A percentile compares a stretch with the other conserved stretches of the same genome.
Conservation (phyloP, 2,113 vertebrate species). For the Cyanoderma ruficeps region DNA sequence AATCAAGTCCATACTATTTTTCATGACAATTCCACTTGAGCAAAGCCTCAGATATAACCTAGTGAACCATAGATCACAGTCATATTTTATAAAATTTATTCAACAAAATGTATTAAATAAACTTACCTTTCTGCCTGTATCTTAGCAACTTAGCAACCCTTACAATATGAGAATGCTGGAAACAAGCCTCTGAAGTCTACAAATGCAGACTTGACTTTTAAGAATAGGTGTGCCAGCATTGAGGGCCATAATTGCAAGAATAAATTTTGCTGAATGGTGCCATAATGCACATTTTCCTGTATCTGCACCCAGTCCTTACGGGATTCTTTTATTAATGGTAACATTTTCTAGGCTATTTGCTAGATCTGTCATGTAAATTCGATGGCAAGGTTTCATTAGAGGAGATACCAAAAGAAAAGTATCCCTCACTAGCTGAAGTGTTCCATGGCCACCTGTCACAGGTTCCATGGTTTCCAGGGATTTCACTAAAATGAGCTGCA, state of each 20-base stretch:
- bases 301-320: not conserved
- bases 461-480: not conserved
- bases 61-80: constrained; percentile 46
- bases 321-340: not conserved
- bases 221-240: not conserved
- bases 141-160: constrained; percentile 66
- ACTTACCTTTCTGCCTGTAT: constrained; percentile 47
- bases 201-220: not conserved
- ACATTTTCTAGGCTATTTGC: not conserved
- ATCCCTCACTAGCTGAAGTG: not conserved
- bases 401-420: not conserved
- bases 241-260: not conserved
- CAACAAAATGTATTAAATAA: constrained; percentile 54
- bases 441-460: not conserved
- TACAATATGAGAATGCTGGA: constrained; percentile 16
- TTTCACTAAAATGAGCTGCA: not conserved
- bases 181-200: not conserved
- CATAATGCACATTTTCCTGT: not conserved
- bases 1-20: constrained; percentile 46
- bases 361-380: not conserved
- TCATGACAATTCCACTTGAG: constrained; percentile 69
- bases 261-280: constrained; percentile 14
- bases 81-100: constrained; percentile 66
- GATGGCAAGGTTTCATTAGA: not conserved
- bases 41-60: constrained; percentile 67